These are phyloP conservation scores for Caenorhabditis drosophilae DNA, from an alignment of 2,888 invertebrate species.

Conservation along the genomic window DNA sequence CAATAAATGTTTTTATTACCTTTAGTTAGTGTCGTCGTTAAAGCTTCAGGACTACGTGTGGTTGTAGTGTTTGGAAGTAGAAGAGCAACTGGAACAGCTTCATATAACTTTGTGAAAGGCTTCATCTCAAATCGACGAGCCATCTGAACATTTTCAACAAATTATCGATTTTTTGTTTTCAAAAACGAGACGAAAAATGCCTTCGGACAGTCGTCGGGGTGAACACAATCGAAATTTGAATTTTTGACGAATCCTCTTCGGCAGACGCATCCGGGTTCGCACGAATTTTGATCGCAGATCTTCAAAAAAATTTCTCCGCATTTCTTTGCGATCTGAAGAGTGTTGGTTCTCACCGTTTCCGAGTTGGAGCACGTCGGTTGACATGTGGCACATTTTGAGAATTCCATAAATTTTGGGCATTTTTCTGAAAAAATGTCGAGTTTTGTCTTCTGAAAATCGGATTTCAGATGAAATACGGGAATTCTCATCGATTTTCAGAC, in stretches of 20 bases:
- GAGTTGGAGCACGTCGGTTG: slow-evolving; percentile 15
- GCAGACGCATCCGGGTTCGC: slow-evolving; percentile 18
- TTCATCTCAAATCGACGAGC: slow-evolving; percentile 17
- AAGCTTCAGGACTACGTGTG: background rate
- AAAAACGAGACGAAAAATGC: background rate
- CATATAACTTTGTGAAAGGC: slow-evolving; percentile 20
- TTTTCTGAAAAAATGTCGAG: background rate
- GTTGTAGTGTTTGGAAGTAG: background rate
- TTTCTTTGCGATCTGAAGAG: too few species aligned
- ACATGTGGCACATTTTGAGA: slow-evolving; percentile 8
- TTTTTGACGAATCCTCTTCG: slow-evolving; percentile 14
- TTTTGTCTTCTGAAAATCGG: too few species aligned
- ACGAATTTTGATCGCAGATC: too few species aligned
- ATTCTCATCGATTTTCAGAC: background rate
- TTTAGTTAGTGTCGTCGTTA: too few species aligned
- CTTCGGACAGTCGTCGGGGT: slow-evolving; percentile 2
- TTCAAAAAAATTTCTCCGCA: too few species aligned
- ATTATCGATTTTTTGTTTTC: background rate
- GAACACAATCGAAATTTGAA: background rate
- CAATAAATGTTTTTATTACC: too few species aligned
- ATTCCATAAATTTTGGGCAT: slow-evolving; percentile 6
- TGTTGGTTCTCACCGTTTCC: slow-evolving; percentile 12
- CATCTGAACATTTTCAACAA: slow-evolving; percentile 2
- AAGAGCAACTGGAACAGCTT: slow-evolving; percentile 23
- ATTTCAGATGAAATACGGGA: too few species aligned